Percentiles rank a stretch among this genome's conserved stretches.
phyloP scores from a whole-genome alignment of 1,140 invertebrate genomes.

The Oppia nitens region DNA sequence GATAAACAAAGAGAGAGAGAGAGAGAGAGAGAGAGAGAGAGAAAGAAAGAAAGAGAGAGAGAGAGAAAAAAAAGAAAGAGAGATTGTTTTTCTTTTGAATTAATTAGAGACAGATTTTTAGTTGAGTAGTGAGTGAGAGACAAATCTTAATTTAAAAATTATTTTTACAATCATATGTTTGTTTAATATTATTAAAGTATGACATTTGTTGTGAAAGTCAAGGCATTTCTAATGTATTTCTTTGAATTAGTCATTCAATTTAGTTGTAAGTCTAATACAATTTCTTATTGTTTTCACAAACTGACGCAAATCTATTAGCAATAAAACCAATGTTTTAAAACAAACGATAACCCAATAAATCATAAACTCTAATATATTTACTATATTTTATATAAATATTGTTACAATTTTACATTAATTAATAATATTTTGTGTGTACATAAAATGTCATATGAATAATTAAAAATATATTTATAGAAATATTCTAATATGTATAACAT shows the following conservation, averaged over 20 bases:
- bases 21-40: slow-evolving; percentile 5
- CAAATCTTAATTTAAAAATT: neutral
- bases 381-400: neutral
- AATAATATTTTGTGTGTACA: neutral
- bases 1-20: neutral
- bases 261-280: too few species aligned
- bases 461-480: neutral
- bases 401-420: neutral
- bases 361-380: neutral
- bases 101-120: neutral
- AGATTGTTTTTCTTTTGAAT: neutral
- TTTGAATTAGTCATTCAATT: too few species aligned
- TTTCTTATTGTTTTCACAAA: too few species aligned
- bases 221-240: neutral
- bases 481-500: too few species aligned
- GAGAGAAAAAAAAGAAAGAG: neutral
- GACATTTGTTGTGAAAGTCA: neutral
- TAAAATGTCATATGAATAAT: neutral
- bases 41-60: slow-evolving; percentile 6
- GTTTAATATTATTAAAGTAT: neutral
- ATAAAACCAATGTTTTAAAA: too few species aligned
- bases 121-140: neutral
- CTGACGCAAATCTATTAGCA: too few species aligned
- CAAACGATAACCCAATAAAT: neutral
- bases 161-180: neutral